Evolutionary conservation across 2,888 invertebrate species (phyloP).

Genomic region (Morpho deidamia): DNA sequence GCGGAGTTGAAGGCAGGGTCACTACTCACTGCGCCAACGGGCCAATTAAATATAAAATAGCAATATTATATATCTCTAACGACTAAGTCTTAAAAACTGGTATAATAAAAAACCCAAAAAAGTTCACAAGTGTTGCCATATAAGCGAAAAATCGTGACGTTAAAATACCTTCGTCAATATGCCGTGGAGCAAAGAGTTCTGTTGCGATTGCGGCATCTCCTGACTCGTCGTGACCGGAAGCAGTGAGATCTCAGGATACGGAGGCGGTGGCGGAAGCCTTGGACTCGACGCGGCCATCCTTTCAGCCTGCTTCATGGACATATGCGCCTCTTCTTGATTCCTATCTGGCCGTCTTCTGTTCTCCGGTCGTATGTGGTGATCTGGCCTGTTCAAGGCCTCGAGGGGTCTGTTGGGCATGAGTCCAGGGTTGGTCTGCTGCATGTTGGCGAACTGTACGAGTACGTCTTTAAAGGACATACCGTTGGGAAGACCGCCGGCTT

Average conservation of each 20-base stretch:
- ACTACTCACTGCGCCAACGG: too few species aligned
- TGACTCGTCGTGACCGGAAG: constrained; percentile 81
- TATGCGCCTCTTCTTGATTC: constrained; percentile 40
- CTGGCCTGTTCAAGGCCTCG: constrained; percentile 50
- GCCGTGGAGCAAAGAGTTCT: constrained; percentile 85
- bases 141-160: background rate
- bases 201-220: constrained; percentile 51
- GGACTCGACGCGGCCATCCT: constrained; percentile 57
- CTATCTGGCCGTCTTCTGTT: constrained; percentile 41
- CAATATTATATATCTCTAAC: too few species aligned
- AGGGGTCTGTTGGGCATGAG: constrained; percentile 53
- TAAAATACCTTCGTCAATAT: constrained; percentile 83
- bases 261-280: constrained; percentile 80
- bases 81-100: too few species aligned
- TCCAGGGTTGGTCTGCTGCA: constrained; percentile 60
- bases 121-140: constrained; percentile 1
- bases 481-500: constrained; percentile 65
- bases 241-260: constrained; percentile 88
- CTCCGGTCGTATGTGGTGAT: constrained; percentile 53
- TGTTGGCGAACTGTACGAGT: constrained; percentile 84
- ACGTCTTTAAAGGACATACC: constrained; percentile 84
- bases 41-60: too few species aligned
- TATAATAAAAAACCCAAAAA: background rate
- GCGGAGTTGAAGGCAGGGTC: too few species aligned
- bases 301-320: constrained; percentile 49